Base-by-base conservation (phyloP, 2,113 vertebrate genomes). In the Phyllostomus discolor region DNA sequence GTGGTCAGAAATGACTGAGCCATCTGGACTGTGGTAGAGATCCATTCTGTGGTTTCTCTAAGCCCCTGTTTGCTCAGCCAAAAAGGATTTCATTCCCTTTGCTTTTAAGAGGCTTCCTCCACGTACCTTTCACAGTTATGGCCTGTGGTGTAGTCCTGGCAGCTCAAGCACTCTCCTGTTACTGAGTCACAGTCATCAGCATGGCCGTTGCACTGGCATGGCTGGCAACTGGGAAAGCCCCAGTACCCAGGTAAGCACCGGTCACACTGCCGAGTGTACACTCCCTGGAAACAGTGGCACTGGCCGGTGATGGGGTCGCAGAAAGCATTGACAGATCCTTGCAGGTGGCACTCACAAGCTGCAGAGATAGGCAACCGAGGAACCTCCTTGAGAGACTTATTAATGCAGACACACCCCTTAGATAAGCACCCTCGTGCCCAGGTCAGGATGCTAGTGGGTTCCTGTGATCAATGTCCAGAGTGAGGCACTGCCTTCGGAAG, bases 141-240 rank as follows among this genome's bases (percentile, higher is more conserved):
- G 7, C 99, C 99, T 0, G 97, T 97, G 4, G 98, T 99, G 93
- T 99, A 98, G 96, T 99, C 99, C 76, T 98, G 98, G 97, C 99
- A 99, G 97, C 96, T 84, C 67, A 98, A 94, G 96, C 99, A 99
- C 95, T 98, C 98, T 4, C 99, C 99, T 0, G 98, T 99, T 94
- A 97, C 97, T 0, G 98, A 75, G 96, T 99, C 98, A 7, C 99
- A 99, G 94, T 99, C 97, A 0, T 99, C 99, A 0, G 99, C 91
- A 0, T 99, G 99, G 64, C 99, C 99, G 0, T 99, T 99, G 92
- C 99, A 99, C 52, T 98, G 97, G 98, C 99, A 99, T 79, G 98
- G 98, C 59, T 99, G 99, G 96, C 99, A 99, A 97, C 94, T 96
- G 0, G 99, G 99, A 96, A 99, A 99, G 26, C 99, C 99, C 99